Evolutionary conservation across 2,113 vertebrate genomes (phyloP).

Genomic region (Oplegnathus fasciatus): DNA sequence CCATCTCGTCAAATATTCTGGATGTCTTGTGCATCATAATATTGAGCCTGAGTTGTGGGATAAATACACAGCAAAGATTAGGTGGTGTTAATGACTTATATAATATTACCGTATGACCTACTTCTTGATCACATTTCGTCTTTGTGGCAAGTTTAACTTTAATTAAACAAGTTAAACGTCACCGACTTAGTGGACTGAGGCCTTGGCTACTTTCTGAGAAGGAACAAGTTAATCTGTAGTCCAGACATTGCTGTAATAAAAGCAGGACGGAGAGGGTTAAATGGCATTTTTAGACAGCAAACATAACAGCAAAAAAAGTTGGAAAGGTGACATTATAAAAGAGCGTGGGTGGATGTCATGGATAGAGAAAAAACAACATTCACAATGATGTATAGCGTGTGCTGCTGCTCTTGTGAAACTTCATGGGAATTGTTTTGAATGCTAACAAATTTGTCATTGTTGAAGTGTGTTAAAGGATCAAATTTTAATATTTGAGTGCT

Average conservation of each 20-base stretch:
- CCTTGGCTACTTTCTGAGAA: background rate
- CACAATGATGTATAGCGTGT: too few relatives aligned
- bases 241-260: background rate
- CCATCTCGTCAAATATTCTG: background rate
- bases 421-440: background rate
- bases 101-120: background rate
- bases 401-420: background rate
- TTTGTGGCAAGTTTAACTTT: background rate
- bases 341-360: background rate
- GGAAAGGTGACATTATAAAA: background rate
- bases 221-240: background rate
- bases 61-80: background rate
- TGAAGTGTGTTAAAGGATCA: background rate
- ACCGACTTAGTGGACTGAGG: background rate
- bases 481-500: background rate
- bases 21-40: background rate
- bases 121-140: background rate
- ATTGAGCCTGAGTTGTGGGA: background rate
- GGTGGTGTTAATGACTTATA: background rate
- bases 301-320: background rate
- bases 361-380: too few relatives aligned
- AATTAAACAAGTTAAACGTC: background rate
- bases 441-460: background rate
- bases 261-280: background rate
- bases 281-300: background rate